phyloP scores from a whole-genome alignment of 2,888 invertebrate species.

The Endotricha flammealis region DNA sequence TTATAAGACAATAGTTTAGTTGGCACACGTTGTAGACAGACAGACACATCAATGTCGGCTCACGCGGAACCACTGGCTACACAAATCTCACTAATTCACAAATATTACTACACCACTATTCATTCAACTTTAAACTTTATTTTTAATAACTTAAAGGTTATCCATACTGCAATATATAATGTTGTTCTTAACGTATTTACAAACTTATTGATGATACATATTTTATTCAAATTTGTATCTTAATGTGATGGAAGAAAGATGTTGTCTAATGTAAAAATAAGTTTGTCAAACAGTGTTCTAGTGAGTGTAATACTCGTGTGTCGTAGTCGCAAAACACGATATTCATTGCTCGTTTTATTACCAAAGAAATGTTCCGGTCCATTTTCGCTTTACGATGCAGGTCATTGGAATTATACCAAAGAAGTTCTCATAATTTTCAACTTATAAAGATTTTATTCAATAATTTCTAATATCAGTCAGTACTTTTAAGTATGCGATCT shows the following conservation, averaged over 20 bases:
- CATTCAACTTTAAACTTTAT: neutral
- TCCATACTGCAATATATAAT: slow-evolving; percentile 10
- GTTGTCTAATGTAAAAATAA: neutral
- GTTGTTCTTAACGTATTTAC: neutral
- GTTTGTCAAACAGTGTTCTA: neutral
- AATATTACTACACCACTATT: slow-evolving; percentile 4
- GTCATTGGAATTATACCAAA: no score
- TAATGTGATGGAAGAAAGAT: neutral
- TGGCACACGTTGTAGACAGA: neutral
- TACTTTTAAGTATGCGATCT: no score
- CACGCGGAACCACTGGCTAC: slow-evolving; percentile 51
- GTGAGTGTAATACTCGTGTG: neutral
- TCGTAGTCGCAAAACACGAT: slow-evolving; percentile 20
- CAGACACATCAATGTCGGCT: slow-evolving; percentile 54
- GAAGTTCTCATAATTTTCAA: no score
- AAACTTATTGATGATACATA: neutral
- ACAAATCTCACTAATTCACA: slow-evolving; percentile 25
- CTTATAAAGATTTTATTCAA: no score
- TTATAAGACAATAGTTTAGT: slow-evolving; percentile 2
- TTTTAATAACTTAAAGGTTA: slow-evolving; percentile 16
- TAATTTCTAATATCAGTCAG: no score
- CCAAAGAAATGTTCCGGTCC: no score
- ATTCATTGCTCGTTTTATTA: slow-evolving; percentile 29
- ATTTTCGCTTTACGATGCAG: no score
- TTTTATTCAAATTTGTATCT: neutral